Percentiles rank a stretch among this genome's conserved stretches.
These are phyloP conservation scores for Panzeria rudis DNA, from an alignment of 2,888 invertebrate species.

Conservation along the genomic window DNA sequence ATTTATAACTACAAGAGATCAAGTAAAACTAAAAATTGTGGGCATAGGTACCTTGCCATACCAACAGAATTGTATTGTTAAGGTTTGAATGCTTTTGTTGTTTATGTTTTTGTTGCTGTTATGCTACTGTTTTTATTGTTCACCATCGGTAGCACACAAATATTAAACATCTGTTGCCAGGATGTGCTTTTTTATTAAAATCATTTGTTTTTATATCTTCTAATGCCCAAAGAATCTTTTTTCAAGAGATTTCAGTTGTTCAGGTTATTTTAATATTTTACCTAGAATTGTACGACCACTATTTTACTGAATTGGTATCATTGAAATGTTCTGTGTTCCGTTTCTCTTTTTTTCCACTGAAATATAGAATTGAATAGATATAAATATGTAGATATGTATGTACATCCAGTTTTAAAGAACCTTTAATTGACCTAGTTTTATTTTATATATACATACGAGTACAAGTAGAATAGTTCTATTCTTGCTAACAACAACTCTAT, in stretches of 20 bases:
- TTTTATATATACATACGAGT: not conserved
- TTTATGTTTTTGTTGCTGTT: conserved; percentile 16
- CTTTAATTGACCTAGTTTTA: conserved; percentile 60
- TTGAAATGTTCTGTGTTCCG: conserved; percentile 18
- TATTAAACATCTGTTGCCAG: conserved; percentile 47
- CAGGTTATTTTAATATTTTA: conserved; percentile 47
- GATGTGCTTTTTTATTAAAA: conserved; percentile 35
- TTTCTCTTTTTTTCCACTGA: not conserved
- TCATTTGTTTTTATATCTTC: conserved; percentile 43
- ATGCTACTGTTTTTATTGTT: conserved; percentile 48
- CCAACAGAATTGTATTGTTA: conserved; percentile 32
- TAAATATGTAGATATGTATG: not conserved
- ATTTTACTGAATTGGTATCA: conserved; percentile 29
- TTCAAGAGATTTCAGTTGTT: conserved; percentile 27
- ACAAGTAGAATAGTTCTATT: conserved; percentile 2
- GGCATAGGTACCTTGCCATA: not conserved
- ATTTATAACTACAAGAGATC: conserved; percentile 26
- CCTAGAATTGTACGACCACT: conserved; percentile 30
- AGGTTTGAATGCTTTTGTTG: conserved; percentile 18
- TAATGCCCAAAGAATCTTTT: conserved; percentile 26
- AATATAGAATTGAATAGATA: conserved; percentile 18
- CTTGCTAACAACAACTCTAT: conserved; percentile 22
- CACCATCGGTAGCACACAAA: conserved; percentile 12
- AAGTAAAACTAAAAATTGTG: conserved; percentile 11
- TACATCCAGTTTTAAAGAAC: conserved; percentile 21